phyloP scores from a whole-genome alignment of 2,888 invertebrate genomes.

The Hecatera dysodea region DNA sequence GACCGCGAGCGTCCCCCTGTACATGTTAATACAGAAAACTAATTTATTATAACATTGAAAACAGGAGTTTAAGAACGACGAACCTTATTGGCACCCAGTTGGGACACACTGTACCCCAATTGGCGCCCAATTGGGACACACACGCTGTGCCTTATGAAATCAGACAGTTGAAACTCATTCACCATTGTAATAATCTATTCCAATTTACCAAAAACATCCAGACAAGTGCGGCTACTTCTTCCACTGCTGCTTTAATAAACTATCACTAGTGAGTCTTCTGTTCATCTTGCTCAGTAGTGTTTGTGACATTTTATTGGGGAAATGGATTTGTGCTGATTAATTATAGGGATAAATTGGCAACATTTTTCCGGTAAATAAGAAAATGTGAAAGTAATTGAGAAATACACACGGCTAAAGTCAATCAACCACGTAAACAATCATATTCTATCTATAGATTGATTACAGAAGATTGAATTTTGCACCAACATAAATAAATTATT shows the following conservation, averaged over 20 bases:
- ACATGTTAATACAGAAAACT: not conserved
- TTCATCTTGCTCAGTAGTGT: not conserved
- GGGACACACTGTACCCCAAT: not conserved
- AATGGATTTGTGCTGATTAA: constrained; percentile 47
- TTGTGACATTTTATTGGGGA: constrained; percentile 52
- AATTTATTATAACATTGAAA: too few relatives aligned
- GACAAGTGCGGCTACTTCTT: too few relatives aligned
- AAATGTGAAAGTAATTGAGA: constrained; percentile 28
- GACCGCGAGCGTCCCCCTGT: constrained; percentile 10
- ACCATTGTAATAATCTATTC: too few relatives aligned
- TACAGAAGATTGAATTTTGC: not conserved
- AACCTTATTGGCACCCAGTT: too few relatives aligned
- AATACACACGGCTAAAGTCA: not conserved
- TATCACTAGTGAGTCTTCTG: constrained; percentile 12
- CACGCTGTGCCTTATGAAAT: not conserved
- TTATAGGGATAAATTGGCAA: constrained; percentile 30
- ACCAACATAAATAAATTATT: not conserved
- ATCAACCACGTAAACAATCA: not conserved
- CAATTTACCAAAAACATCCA: too few relatives aligned
- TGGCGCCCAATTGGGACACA: not conserved
- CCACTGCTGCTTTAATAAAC: not conserved
- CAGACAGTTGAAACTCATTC: not conserved
- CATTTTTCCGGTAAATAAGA: constrained; percentile 36
- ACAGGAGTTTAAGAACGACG: too few relatives aligned
- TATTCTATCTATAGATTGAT: not conserved